A percentile compares a stretch with the other conserved stretches of the same genome.
These are phyloP conservation scores for Pandion haliaetus DNA, from an alignment of 2,113 vertebrate genomes.

Conservation along the genomic window DNA sequence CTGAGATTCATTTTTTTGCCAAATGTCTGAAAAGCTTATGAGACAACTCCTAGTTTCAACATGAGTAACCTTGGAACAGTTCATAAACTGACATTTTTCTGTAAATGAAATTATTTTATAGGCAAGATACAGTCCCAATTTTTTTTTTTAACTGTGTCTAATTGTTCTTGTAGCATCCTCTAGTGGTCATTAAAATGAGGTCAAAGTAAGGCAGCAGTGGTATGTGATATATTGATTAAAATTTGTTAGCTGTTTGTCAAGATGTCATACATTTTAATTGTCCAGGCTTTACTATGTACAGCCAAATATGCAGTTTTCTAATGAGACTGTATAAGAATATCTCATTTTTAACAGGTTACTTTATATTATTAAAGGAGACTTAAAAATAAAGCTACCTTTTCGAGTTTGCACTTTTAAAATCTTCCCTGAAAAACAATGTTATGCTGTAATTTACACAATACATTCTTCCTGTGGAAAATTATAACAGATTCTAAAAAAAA, in stretches of 20 bases:
- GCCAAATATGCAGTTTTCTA: not conserved
- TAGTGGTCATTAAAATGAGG: constrained; percentile 55
- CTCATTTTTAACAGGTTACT: not conserved
- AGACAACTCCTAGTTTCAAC: not conserved
- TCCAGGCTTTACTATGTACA: not conserved
- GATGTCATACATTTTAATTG: not conserved
- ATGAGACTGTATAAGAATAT: not conserved
- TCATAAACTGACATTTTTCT: not conserved
- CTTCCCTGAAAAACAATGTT: not conserved
- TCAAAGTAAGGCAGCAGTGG: not conserved
- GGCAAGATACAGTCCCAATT: not conserved
- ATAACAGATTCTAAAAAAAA: not conserved
- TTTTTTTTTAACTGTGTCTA: not conserved
- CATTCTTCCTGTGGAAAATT: not conserved
- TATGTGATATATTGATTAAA: not conserved
- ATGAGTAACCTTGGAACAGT: not conserved
- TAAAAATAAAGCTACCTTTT: not conserved
- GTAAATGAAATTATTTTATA: not conserved
- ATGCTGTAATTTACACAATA: not conserved
- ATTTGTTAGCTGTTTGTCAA: not conserved
- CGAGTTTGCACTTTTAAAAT: not conserved
- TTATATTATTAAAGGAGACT: not conserved
- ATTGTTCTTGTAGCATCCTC: constrained; percentile 64
- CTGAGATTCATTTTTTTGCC: not conserved
- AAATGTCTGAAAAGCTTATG: not conserved